phyloP scores from a whole-genome alignment of 2,113 vertebrate genomes.

The Barnardius zonarius region DNA sequence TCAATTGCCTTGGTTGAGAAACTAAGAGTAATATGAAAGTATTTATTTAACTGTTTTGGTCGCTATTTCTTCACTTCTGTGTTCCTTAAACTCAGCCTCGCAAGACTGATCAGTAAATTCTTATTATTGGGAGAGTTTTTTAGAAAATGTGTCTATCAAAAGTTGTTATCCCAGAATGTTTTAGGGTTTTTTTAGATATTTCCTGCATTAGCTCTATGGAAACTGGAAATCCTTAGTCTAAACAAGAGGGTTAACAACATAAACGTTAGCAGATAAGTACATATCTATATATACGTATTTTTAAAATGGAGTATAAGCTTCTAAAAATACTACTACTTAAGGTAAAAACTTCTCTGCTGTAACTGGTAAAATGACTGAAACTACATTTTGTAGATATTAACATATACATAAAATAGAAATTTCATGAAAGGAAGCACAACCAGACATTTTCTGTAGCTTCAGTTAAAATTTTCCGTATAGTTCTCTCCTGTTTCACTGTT shows the following conservation, averaged over 20 bases:
- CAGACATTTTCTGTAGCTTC: background rate
- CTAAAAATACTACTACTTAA: background rate
- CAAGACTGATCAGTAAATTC: background rate
- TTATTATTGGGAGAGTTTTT: background rate
- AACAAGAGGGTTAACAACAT: background rate
- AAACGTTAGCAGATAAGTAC: background rate
- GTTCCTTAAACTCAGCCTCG: background rate
- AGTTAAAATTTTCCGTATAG: accelerated
- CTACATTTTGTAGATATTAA: background rate
- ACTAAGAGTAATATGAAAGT: background rate
- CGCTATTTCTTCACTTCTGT: background rate
- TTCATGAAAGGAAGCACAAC: background rate
- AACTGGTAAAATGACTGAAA: background rate
- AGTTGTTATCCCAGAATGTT: background rate
- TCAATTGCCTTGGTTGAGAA: background rate
- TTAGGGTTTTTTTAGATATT: background rate
- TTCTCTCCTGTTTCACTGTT: background rate
- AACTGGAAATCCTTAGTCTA: background rate
- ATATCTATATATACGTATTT: background rate
- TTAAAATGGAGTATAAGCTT: background rate
- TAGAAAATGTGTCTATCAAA: background rate
- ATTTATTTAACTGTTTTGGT: background rate
- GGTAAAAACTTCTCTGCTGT: background rate
- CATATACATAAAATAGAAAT: background rate
- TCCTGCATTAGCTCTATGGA: background rate